phyloP scores from a whole-genome alignment of 2,797 vertebrate genomes.

The Dryobates pubescens region DNA sequence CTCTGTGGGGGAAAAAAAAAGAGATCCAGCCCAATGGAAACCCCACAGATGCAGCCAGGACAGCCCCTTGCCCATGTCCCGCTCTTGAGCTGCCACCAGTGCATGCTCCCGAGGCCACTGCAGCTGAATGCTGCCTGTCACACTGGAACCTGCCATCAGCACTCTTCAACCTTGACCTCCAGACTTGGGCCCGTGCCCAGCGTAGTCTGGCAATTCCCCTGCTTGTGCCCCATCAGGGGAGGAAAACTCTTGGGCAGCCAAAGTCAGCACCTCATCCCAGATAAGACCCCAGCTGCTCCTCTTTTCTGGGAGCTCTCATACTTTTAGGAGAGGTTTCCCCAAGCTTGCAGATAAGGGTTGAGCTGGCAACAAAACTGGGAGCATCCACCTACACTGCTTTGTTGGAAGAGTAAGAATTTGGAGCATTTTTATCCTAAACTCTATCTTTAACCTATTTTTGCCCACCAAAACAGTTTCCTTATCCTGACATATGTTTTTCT shows the following conservation, averaged over 20 bases:
- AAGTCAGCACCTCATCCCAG: not conserved
- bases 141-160: rapidly evolving
- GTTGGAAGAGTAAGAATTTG: not conserved
- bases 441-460: not conserved
- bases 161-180: not conserved
- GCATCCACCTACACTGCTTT: not conserved
- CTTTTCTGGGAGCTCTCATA: rapidly evolving
- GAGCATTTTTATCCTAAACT: not conserved
- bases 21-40: not conserved
- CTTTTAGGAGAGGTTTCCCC: not conserved
- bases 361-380: not conserved
- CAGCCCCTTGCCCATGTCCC: rapidly evolving
- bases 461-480: not conserved
- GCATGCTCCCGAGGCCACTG: rapidly evolving
- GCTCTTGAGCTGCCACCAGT: rapidly evolving
- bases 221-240: rapidly evolving
- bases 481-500: not conserved
- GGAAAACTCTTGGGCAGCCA: not conserved
- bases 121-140: rapidly evolving
- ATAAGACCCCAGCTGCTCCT: not conserved
- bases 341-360: not conserved
- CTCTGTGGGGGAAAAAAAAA: too few species aligned
- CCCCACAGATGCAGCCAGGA: rapidly evolving
- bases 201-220: not conserved
- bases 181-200: not conserved